Conservation (phyloP, 2,888 invertebrate species). For the Meteorus cinctellus region DNA sequence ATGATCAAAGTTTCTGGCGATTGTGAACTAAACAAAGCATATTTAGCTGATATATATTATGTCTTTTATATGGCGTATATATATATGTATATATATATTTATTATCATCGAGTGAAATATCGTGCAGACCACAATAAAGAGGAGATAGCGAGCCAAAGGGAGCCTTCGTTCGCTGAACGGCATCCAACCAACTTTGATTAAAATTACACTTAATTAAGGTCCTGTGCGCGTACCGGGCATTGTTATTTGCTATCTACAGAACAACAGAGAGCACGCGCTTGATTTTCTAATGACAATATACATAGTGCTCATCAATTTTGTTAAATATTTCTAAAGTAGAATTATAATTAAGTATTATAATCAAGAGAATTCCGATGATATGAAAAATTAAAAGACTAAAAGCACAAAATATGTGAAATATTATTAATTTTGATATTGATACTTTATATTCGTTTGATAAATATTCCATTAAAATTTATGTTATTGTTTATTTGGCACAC, state of each 20-base stretch:
- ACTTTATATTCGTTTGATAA: neutral
- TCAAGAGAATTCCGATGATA: neutral
- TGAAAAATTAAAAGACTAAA: neutral
- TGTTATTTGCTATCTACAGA: conserved; percentile 58
- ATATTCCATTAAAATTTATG: neutral
- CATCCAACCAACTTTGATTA: conserved; percentile 64
- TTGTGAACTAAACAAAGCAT: neutral
- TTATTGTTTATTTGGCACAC: neutral
- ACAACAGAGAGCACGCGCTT: conserved; percentile 56
- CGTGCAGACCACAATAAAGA: conserved; percentile 27
- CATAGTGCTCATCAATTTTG: conserved; percentile 16
- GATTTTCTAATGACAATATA: conserved; percentile 64
- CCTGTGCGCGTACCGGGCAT: conserved; percentile 57
- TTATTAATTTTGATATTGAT: neutral
- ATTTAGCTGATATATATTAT: neutral
- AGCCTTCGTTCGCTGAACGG: conserved; percentile 33
- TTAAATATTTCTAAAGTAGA: neutral
- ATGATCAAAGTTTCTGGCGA: conserved; percentile 3
- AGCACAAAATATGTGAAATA: neutral
- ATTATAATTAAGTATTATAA: neutral
- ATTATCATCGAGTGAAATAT: conserved; percentile 25
- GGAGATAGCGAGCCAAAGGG: conserved; percentile 26
- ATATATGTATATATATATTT: conserved; percentile 4
- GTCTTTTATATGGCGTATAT: neutral
- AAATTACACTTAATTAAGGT: conserved; percentile 68